Evolutionary conservation across 2,113 vertebrate genomes (phyloP).

Genomic region (Notarius lentiginosus): DNA sequence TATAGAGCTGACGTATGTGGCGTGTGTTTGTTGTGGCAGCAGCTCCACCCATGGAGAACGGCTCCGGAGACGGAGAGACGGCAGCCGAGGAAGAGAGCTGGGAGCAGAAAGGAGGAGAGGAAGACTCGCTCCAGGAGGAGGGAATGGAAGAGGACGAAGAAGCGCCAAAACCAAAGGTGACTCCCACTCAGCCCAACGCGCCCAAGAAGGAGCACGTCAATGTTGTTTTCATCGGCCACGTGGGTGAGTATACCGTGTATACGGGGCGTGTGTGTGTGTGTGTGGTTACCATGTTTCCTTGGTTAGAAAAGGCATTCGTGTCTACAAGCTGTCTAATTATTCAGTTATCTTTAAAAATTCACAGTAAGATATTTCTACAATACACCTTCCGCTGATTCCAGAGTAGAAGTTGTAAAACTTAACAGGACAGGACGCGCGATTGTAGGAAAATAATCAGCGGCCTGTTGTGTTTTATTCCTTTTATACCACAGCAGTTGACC

Average conservation of each 20-base stretch:
- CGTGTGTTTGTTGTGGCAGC: slow-evolving; percentile 36
- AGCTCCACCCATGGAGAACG: slow-evolving; percentile 79
- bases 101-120: slow-evolving; percentile 82
- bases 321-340: too few species aligned
- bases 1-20: background rate
- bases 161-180: slow-evolving; percentile 80
- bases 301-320: background rate
- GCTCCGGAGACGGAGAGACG: slow-evolving; percentile 84
- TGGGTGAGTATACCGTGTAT: slow-evolving; percentile 74
- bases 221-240: slow-evolving; percentile 88
- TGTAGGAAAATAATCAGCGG: background rate
- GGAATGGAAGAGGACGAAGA: slow-evolving; percentile 86
- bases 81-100: slow-evolving; percentile 85
- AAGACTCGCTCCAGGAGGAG: slow-evolving; percentile 75
- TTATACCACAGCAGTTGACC: background rate
- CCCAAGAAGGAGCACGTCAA: slow-evolving; percentile 92
- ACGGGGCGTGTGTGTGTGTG: background rate
- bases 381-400: too few species aligned
- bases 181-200: slow-evolving; percentile 77
- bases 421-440: background rate
- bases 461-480: background rate
- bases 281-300: background rate
- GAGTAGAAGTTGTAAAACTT: too few species aligned
- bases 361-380: too few species aligned
- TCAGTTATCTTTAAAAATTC: too few species aligned